Conservation (phyloP, 23 tunicate genomes). For the Halocynthia aurantium region DNA sequence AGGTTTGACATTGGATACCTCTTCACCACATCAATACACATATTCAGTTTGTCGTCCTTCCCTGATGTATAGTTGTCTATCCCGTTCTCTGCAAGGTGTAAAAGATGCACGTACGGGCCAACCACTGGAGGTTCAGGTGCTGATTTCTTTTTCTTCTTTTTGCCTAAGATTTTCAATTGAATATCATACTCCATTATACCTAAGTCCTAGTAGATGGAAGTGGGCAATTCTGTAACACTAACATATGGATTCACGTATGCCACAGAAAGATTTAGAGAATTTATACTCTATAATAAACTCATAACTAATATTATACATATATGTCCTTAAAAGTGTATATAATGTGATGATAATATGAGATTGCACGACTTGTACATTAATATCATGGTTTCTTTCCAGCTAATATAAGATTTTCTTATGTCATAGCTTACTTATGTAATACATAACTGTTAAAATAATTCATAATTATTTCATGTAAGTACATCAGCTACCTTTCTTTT, state of each 20-base stretch:
- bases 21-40: constrained; percentile 51
- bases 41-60: constrained; percentile 28
- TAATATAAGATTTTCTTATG: no score
- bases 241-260: no score
- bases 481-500: constrained; percentile 30
- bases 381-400: no score
- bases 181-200: no score
- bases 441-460: background rate
- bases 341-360: no score
- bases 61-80: constrained; percentile 51
- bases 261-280: no score
- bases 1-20: constrained; percentile 18
- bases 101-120: constrained; percentile 62
- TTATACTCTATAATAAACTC: no score
- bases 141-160: constrained; percentile 41
- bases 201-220: no score
- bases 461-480: background rate
- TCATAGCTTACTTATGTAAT: background rate
- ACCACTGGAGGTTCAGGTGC: constrained; percentile 46
- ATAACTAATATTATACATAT: no score
- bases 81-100: constrained; percentile 76
- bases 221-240: no score
- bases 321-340: no score
- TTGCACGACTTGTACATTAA: no score
- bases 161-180: constrained; percentile 7